Percentiles rank a stretch among this genome's conserved stretches.
Evolutionary conservation across 2,888 invertebrate species (phyloP).

Genomic region (Oscheius sp.): DNA sequence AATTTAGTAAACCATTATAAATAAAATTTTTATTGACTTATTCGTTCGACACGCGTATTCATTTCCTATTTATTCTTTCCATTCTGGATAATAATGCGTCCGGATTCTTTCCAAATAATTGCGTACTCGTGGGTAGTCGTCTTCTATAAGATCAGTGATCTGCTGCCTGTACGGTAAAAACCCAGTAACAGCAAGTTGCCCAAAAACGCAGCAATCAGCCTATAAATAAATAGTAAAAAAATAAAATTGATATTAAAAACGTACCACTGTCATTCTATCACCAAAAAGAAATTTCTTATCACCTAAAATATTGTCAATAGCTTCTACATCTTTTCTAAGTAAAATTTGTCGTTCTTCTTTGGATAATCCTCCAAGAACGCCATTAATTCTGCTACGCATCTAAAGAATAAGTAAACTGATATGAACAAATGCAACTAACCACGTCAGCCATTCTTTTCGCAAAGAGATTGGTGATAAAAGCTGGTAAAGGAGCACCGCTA

Average conservation of each 20-base stretch:
- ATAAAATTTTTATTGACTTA: neutral
- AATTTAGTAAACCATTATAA: no score
- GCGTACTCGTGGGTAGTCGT: conserved; percentile 64
- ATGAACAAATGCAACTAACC: conserved; percentile 35
- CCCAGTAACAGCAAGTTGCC: conserved; percentile 64
- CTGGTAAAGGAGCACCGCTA: conserved; percentile 64
- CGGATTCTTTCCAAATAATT: conserved; percentile 64
- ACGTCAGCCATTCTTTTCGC: conserved; percentile 52
- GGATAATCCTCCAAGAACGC: conserved; percentile 45
- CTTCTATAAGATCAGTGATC: conserved; percentile 66
- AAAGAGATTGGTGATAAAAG: conserved; percentile 56
- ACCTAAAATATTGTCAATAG: conserved; percentile 88
- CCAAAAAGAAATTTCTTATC: conserved; percentile 96
- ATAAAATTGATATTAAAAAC: conserved; percentile 63
- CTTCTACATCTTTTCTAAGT: conserved; percentile 89
- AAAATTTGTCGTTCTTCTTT: conserved; percentile 73
- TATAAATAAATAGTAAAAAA: conserved; percentile 36
- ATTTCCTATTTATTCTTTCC: conserved; percentile 40
- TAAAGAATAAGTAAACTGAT: conserved; percentile 20
- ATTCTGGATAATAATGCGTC: conserved; percentile 69
- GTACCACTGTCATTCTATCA: conserved; percentile 89
- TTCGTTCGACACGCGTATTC: neutral
- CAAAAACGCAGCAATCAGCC: conserved; percentile 68
- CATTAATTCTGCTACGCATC: conserved; percentile 46
- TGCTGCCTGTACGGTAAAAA: conserved; percentile 67